Evolutionary conservation across 2,797 vertebrate species (phyloP).

Genomic region (Coendou prehensilis): DNA sequence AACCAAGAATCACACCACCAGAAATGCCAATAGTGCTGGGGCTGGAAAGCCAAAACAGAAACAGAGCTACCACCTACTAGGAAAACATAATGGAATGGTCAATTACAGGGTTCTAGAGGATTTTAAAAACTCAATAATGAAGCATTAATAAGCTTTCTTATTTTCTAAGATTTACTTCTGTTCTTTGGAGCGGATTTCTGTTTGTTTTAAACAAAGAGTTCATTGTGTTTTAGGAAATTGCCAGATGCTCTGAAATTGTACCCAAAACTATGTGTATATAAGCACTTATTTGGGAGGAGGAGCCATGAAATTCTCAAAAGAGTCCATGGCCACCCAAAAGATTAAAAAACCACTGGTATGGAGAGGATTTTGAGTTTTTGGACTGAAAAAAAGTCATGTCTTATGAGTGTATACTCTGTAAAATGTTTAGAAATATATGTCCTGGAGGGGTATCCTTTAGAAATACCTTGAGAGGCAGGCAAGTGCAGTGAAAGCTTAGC

Average conservation of each 20-base stretch:
- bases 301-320: constrained; percentile 49
- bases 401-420: constrained; percentile 41
- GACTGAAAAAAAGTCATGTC: constrained; percentile 1
- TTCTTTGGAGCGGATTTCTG: constrained; percentile 66
- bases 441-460: constrained; percentile 26
- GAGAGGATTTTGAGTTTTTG: constrained; percentile 57
- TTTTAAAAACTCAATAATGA: constrained; percentile 70
- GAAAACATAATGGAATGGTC: constrained; percentile 32
- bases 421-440: constrained; percentile 62
- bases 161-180: constrained; percentile 76
- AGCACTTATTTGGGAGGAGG: constrained; percentile 59
- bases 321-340: constrained; percentile 62
- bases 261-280: constrained; percentile 19
- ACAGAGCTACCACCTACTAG: constrained; percentile 9
- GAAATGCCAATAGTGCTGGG: constrained; percentile 48
- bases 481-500: constrained; percentile 40
- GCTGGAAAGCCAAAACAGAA: constrained; percentile 52
- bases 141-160: constrained; percentile 63
- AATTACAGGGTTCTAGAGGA: constrained; percentile 42
- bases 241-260: constrained; percentile 69
- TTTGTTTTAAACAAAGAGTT: constrained; percentile 74
- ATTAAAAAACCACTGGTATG: constrained; percentile 45
- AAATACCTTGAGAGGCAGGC: background rate
- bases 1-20: constrained; percentile 21
- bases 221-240: constrained; percentile 67